Evolutionary conservation across 2,797 vertebrate genomes (phyloP).

Genomic region (Sebastes oblongus): DNA sequence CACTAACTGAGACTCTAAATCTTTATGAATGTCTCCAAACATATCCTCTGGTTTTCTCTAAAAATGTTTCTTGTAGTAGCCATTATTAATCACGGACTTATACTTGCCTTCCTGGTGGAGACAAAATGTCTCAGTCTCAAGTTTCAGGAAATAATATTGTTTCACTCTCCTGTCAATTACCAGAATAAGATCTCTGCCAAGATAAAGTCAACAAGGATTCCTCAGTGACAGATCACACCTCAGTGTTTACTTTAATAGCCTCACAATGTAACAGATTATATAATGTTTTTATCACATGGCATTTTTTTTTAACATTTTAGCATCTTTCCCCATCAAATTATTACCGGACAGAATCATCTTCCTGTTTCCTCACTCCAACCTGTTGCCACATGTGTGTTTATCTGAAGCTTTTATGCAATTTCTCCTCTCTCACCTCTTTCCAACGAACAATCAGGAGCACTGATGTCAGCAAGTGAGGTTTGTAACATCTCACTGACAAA

Average conservation of each 20-base stretch:
- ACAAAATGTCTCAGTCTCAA: not conserved
- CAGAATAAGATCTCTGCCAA: conserved; percentile 46
- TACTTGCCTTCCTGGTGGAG: not conserved
- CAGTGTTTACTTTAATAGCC: not conserved
- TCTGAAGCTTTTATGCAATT: not conserved
- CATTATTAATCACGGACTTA: not conserved
- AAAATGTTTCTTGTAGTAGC: not conserved
- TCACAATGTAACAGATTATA: not conserved
- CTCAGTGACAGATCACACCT: conserved; percentile 14
- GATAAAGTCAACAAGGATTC: conserved; percentile 34
- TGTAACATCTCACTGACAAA: conserved; percentile 42
- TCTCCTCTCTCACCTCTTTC: not conserved
- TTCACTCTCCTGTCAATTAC: conserved; percentile 4
- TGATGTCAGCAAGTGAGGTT: not conserved
- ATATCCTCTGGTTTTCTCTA: not conserved
- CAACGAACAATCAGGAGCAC: conserved; percentile 6
- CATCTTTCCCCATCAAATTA: not conserved
- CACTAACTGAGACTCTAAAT: not conserved
- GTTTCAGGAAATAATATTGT: conserved; percentile 11
- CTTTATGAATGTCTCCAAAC: not conserved
- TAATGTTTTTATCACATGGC: not conserved
- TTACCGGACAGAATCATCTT: not conserved
- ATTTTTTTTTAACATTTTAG: not conserved
- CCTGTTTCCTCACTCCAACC: conserved; percentile 19
- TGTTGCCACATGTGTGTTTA: conserved; percentile 14